phyloP scores from a whole-genome alignment of 2,797 vertebrate species.

The Coluber constrictor region DNA sequence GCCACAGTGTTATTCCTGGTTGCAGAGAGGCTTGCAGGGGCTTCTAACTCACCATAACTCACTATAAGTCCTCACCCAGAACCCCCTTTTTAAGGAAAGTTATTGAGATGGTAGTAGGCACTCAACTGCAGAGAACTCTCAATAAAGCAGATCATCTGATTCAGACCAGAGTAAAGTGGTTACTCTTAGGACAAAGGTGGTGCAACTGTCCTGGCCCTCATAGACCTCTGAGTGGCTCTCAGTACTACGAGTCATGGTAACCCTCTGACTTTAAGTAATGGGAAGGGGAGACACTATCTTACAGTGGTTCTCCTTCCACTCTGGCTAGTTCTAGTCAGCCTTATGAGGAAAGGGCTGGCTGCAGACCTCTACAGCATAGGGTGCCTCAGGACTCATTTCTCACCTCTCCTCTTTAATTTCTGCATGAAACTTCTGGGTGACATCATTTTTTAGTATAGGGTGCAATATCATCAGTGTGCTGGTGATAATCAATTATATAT shows the following conservation, averaged over 20 bases:
- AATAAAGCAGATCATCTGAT: neutral
- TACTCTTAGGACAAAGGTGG: neutral
- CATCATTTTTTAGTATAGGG: neutral
- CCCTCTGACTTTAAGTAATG: neutral
- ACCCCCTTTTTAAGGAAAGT: neutral
- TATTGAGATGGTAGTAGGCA: neutral
- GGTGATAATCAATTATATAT: neutral
- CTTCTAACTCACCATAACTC: neutral
- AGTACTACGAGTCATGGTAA: neutral
- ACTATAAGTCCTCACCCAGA: neutral
- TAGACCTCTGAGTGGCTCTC: neutral
- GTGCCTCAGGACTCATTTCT: neutral
- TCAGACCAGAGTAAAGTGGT: neutral
- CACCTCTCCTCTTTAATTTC: neutral
- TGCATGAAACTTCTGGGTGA: neutral
- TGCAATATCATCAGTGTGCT: neutral
- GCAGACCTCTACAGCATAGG: neutral
- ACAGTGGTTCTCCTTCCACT: neutral
- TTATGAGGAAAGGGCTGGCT: neutral
- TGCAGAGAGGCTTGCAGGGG: neutral
- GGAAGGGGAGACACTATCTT: neutral
- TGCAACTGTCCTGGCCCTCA: neutral
- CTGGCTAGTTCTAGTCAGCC: neutral
- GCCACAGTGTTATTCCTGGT: neutral
- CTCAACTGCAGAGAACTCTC: neutral